Conservation (phyloP, 92 coral and sea anemone species). For the Parazoanthus swiftii region DNA sequence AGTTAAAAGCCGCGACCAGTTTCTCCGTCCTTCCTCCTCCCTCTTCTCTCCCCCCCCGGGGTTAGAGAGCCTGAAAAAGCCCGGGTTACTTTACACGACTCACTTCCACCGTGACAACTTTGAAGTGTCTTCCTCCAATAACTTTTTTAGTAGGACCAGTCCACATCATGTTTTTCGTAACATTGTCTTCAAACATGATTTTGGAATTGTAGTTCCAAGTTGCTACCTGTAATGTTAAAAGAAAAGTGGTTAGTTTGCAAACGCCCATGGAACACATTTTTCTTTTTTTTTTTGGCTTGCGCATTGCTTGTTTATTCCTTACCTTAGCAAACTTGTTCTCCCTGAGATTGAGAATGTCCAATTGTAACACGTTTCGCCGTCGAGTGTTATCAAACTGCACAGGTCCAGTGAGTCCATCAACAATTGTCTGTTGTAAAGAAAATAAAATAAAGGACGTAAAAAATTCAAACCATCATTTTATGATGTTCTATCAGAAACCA, state of each 20-base stretch:
- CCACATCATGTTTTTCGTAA: not conserved
- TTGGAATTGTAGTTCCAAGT: slow-evolving; percentile 21
- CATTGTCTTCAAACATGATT: not conserved
- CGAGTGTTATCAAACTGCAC: slow-evolving; percentile 61
- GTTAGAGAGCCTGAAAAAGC: too few relatives aligned
- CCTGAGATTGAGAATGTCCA: slow-evolving; percentile 73
- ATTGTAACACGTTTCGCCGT: slow-evolving; percentile 49
- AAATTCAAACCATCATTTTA: not conserved
- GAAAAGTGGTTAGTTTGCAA: too few relatives aligned
- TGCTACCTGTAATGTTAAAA: slow-evolving; percentile 10
- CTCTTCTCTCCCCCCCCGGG: too few relatives aligned
- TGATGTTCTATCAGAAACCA: too few relatives aligned
- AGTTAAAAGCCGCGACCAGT: too few relatives aligned
- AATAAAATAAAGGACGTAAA: not conserved
- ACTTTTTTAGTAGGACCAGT: not conserved
- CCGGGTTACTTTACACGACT: not conserved
- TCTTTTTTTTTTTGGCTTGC: not conserved
- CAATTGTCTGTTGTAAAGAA: slow-evolving; percentile 9
- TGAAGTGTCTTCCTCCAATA: slow-evolving; percentile 29
- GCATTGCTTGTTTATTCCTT: not conserved
- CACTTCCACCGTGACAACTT: slow-evolving; percentile 32
- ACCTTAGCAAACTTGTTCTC: slow-evolving; percentile 63
- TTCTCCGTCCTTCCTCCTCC: too few relatives aligned
- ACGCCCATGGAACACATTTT: not conserved
- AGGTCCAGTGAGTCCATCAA: slow-evolving; percentile 63